Evolutionary conservation across 1,140 invertebrate genomes (phyloP), one percentile per base, ranked within the genome.

Genomic region (Vanessa tameamea): DNA sequence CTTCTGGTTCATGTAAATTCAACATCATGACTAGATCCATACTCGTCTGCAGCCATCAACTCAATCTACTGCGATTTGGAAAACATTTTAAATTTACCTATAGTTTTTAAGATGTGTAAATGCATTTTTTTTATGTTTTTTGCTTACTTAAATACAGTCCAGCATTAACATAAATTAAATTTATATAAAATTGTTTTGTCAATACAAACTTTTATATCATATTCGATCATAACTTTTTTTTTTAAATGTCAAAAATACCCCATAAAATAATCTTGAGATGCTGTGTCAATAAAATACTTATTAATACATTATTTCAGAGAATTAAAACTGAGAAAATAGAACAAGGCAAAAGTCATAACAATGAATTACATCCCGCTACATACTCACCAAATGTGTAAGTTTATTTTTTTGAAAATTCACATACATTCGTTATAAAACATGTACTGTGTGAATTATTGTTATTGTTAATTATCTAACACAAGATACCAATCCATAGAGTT

Each of bases 21-120:
- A 61, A 79, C 72, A 86, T 93, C 94, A 95, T 96, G 96, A 96
- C 96, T 96, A 96, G 96, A 96, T 96, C 95, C 95, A 96, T 96
- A 96, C 96, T 96, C 95, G 95, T 96, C 95, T 96, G 95, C 94
- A 94, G 94, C 93, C 93, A 92, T 93, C 91, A 92, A 92, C 91
- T 90, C 84, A 80, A 80, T 90, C 88, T 50, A 53, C 72, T 55
- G 48, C 6, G 4, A 55, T n/a, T 7, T 55, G 15, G 9, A 55
- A 0, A 50, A 14, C 3, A 14, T 16, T 55, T 20, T 16, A 9
- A 6, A 20, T 16, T 55, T 55, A 20, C 20, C 20, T 20, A 0
- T 16, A 55, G 15, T 55, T 7, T 3, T 20, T 14, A 16, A n/a
- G 16, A 2, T 55, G 8, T 16, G 16, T 55, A 55, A 15, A 50